These are phyloP conservation scores for Globicephala melas DNA, from an alignment of 2,113 vertebrate genomes.

Conservation along the genomic window DNA sequence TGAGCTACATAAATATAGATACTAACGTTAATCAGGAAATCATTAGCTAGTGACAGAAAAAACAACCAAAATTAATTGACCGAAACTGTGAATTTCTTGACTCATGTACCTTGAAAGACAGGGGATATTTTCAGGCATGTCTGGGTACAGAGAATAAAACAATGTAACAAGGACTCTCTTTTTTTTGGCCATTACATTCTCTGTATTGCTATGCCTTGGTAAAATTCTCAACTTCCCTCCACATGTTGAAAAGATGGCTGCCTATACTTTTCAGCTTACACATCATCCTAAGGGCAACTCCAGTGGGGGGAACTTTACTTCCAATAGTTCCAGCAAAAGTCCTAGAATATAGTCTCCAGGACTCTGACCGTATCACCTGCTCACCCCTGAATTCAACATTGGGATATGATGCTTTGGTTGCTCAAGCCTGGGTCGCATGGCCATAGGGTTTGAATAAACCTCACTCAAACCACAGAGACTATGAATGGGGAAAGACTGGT, in stretches of 20 bases:
- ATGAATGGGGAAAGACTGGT: neutral
- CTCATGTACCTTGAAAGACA: neutral
- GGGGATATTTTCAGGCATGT: neutral
- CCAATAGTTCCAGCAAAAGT: neutral
- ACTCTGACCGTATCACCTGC: neutral
- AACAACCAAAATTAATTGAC: neutral
- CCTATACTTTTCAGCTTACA: neutral
- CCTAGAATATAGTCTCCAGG: neutral
- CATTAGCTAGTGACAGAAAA: neutral
- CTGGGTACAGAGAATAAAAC: neutral
- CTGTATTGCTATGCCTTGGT: neutral
- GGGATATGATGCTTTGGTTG: neutral
- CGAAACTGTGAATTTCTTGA: neutral
- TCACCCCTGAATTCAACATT: neutral
- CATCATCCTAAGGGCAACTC: neutral
- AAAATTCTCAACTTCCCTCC: neutral
- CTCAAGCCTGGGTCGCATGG: neutral
- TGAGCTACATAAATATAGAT: neutral
- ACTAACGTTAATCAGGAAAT: neutral
- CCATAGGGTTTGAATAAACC: neutral
- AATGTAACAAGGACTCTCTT: neutral
- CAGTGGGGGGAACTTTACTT: neutral
- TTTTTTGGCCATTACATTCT: neutral
- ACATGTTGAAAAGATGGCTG: neutral
- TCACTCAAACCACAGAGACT: neutral